A percentile compares a stretch with the other conserved stretches of the same genome.
phyloP scores from a whole-genome alignment of 2,797 vertebrate species.

The Hybognathus amarus region DNA sequence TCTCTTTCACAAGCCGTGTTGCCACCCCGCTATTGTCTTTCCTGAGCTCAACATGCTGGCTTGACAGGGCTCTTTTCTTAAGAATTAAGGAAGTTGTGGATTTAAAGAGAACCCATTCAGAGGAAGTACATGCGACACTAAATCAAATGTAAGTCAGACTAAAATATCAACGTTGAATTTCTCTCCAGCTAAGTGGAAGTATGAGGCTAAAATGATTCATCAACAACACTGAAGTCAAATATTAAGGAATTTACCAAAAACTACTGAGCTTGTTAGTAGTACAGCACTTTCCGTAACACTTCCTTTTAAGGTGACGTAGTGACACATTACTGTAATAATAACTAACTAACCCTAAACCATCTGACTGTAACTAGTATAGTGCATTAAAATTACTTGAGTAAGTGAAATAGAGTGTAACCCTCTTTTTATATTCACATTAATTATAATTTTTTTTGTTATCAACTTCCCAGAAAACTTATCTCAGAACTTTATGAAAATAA shows the following conservation, averaged over 20 bases:
- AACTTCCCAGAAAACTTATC: constrained; percentile 25
- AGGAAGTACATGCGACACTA: not conserved
- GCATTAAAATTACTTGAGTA: not conserved
- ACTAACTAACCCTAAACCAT: not conserved
- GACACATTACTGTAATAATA: not conserved
- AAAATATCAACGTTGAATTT: not conserved
- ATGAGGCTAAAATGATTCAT: not conserved
- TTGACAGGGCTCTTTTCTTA: constrained; percentile 9
- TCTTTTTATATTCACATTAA: not conserved
- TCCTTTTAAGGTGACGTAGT: not conserved
- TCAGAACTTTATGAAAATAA: constrained; percentile 9
- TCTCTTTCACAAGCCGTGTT: not conserved
- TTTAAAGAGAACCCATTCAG: not conserved
- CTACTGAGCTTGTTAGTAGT: not conserved
- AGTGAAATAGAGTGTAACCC: no score
- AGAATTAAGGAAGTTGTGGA: constrained; percentile 9
- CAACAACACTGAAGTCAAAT: not conserved
- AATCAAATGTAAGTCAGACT: not conserved
- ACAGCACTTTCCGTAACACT: not conserved
- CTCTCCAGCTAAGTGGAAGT: not conserved
- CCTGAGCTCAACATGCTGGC: not conserved
- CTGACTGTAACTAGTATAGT: not conserved
- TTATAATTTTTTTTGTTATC: not conserved
- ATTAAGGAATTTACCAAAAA: not conserved
- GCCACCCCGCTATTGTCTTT: constrained; percentile 10